Base-by-base conservation (phyloP, 23 tunicate genomes). In the Corella eumyota region DNA sequence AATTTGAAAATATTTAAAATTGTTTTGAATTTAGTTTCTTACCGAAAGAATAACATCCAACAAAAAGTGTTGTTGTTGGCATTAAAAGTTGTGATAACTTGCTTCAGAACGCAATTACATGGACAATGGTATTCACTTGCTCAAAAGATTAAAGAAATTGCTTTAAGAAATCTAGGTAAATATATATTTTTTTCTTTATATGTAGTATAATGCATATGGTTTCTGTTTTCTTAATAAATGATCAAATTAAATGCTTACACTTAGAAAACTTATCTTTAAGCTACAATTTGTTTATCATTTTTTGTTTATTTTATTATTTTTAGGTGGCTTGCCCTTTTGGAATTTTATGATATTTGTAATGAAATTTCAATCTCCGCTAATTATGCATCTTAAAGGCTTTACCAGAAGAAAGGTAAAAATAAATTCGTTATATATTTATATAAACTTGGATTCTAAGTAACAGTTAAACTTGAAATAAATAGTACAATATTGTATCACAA, bases 71-170 rank as follows among this genome's bases (percentile, higher is more conserved):
- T 65, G 26, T 62, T 69, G 56, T 64, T 79, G 0, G 54, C 78
- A 3, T 50, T 73, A 25, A 64, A 49, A 51, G 77, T 78, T 11
- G 40, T 78, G 3, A 78, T 79, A 40, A 50, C 80, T 11, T 77
- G 95, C 50, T 85, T 85, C 51, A 85, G 66, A 22, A 36, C 33
- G n/a, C 70, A 85, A 50, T 59, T 84, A 4, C 77, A 72, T 6
- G 53, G 71, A 30, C 57, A 71, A 48, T 85, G 95, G 85, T 58
- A 64, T 25, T 20, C 34, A 9, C 50, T 76, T 9, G 69, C 85
- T 5, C 25, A 63, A 30, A 64, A 36, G 23, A 23, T 85, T 17
- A 75, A 69, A 57, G 52, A 58, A 32, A 50, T 76, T 29, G 66
- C 57, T 1, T 15, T 56, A 21, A 73, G 49, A 35, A 28, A 72